A percentile compares a stretch with the other conserved stretches of the same genome.
Evolutionary conservation across 1,140 invertebrate genomes (phyloP).

Genomic region (Brevipalpus yothersi): DNA sequence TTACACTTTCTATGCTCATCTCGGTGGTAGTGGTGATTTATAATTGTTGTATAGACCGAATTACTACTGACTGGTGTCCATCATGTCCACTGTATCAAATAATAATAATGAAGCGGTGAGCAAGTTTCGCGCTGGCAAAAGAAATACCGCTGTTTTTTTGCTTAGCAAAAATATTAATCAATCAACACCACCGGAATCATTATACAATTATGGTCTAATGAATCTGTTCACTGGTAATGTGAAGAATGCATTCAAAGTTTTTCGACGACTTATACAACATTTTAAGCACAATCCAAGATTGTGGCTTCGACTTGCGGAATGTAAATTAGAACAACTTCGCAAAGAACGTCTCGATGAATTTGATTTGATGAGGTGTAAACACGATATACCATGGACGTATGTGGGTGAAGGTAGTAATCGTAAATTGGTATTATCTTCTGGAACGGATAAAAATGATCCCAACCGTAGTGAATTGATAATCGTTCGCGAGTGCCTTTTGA

Average conservation of each 20-base stretch:
- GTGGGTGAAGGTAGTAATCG: conserved; percentile 32
- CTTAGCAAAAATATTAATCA: neutral
- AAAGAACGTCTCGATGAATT: conserved; percentile 26
- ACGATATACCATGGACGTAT: conserved; percentile 34
- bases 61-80: too few relatives aligned
- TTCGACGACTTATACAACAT: conserved; percentile 58
- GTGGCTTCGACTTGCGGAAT: conserved; percentile 79
- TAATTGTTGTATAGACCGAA: too few relatives aligned
- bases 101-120: conserved; percentile 6
- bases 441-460: neutral
- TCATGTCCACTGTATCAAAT: neutral
- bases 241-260: conserved; percentile 84
- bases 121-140: conserved; percentile 1
- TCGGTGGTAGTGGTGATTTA: too few relatives aligned
- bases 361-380: conserved; percentile 30
- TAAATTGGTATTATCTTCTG: conserved; percentile 27
- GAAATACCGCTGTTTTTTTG: conserved; percentile 3
- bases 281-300: conserved; percentile 65
- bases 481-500: conserved; percentile 58
- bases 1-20: too few relatives aligned
- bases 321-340: conserved; percentile 22
- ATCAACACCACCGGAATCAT: neutral
- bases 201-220: conserved; percentile 73
- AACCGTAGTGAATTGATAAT: conserved; percentile 38
- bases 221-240: conserved; percentile 52